Evolutionary conservation across 2,113 vertebrate species (phyloP).

Genomic region (Amphilophus citrinellus): DNA sequence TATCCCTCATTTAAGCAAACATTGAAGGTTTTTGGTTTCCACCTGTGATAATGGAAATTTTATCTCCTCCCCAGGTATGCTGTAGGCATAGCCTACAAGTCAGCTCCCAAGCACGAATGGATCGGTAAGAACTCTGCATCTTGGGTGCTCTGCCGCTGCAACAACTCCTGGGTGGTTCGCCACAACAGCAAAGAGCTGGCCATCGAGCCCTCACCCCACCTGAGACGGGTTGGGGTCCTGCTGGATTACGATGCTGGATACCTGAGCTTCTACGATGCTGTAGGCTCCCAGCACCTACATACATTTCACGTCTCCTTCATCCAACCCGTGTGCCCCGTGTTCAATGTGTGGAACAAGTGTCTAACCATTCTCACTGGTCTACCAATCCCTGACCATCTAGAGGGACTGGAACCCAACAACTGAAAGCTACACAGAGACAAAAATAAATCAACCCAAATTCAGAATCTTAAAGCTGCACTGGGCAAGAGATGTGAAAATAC

Average conservation of each 20-base stretch:
- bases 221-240: conserved; percentile 91
- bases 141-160: conserved; percentile 97
- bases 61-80: conserved; percentile 87
- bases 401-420: conserved; percentile 87
- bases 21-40: background rate
- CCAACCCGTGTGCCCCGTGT: conserved; percentile 95
- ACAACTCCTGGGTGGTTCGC: conserved; percentile 94
- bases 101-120: conserved; percentile 96
- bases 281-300: conserved; percentile 95
- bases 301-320: conserved; percentile 93
- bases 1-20: background rate
- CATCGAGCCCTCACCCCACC: conserved; percentile 93
- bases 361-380: conserved; percentile 97
- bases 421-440: conserved; percentile 53
- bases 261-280: conserved; percentile 95
- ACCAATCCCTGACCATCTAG: conserved; percentile 96
- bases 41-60: background rate
- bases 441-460: conserved; percentile 6
- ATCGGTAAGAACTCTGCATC: conserved; percentile 96
- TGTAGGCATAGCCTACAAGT: conserved; percentile 96
- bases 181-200: conserved; percentile 96
- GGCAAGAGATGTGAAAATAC: conserved; percentile 12
- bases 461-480: conserved; percentile 46
- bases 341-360: conserved; percentile 98
- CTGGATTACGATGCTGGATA: conserved; percentile 95